A percentile compares a stretch with the other conserved stretches of the same genome.
phyloP scores from a whole-genome alignment of 35 echinoderm and acorn worm genomes.

The Ophiothrix spiculata region DNA sequence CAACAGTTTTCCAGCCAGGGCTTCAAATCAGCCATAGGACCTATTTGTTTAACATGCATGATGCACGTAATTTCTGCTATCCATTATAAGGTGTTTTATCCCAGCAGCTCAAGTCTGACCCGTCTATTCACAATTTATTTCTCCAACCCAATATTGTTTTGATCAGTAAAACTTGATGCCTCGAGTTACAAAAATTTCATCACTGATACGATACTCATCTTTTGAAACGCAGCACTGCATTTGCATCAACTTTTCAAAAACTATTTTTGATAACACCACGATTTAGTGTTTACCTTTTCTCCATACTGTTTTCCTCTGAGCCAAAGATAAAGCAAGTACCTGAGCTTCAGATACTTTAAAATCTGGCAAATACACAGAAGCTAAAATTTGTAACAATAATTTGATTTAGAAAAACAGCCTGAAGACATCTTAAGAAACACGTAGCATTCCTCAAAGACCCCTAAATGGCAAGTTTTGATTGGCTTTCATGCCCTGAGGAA shows the following conservation, averaged over 20 bases:
- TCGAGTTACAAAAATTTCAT: not conserved
- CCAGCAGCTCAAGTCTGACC: no score
- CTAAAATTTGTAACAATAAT: not conserved
- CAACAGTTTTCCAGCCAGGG: no score
- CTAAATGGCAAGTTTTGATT: slow-evolving; percentile 8
- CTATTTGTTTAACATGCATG: no score
- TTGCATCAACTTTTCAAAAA: not conserved
- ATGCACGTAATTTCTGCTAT: no score
- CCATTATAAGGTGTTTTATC: no score
- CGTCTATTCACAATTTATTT: not conserved
- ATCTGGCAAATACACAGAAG: not conserved
- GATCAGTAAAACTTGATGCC: not conserved
- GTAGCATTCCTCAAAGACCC: not conserved
- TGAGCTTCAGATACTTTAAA: not conserved
- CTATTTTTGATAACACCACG: not conserved
- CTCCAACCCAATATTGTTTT: not conserved
- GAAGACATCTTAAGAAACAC: not conserved
- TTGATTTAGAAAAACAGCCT: not conserved
- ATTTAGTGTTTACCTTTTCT: not conserved
- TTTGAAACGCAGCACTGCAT: not conserved
- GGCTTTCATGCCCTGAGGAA: not conserved
- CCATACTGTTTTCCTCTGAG: not conserved
- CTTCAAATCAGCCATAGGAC: no score
- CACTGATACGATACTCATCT: not conserved
- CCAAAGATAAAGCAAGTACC: not conserved